phyloP scores from a whole-genome alignment of 1,140 invertebrate genomes.

The Dendrolimus kikuchii region DNA sequence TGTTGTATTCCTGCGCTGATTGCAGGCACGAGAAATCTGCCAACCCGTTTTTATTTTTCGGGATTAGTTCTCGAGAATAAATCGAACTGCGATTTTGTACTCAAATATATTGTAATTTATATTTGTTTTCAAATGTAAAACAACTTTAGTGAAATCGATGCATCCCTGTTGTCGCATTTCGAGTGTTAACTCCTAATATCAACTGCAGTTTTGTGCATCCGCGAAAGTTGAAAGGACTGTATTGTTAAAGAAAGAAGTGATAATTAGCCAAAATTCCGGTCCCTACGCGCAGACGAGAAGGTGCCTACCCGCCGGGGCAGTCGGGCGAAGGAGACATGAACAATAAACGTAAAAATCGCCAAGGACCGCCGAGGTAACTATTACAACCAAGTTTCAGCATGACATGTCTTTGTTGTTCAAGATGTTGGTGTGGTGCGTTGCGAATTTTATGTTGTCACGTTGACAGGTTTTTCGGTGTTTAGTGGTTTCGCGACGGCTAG shows the following conservation, averaged over 20 bases:
- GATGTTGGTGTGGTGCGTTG: constrained; percentile 25
- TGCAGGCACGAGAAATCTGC: constrained; percentile 72
- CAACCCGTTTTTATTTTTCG: constrained; percentile 70
- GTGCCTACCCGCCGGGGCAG: constrained; percentile 73
- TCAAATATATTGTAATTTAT: constrained; percentile 71
- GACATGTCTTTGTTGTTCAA: constrained; percentile 66
- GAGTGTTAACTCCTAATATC: constrained; percentile 66
- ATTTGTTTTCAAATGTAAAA: constrained; percentile 69
- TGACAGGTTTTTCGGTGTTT: constrained; percentile 42
- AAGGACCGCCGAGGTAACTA: constrained; percentile 73
- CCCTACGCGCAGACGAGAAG: constrained; percentile 75
- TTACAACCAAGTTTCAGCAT: constrained; percentile 44
- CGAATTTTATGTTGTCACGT: constrained; percentile 50
- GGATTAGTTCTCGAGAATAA: constrained; percentile 67
- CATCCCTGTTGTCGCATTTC: constrained; percentile 63
- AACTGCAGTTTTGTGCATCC: constrained; percentile 72
- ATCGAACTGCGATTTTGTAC: constrained; percentile 71
- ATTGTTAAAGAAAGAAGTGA: constrained; percentile 71
- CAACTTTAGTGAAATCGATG: constrained; percentile 63
- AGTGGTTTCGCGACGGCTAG: constrained; percentile 28
- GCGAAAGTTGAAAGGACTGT: constrained; percentile 73
- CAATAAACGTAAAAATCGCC: constrained; percentile 74
- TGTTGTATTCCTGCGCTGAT: constrained; percentile 73
- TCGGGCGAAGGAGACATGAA: constrained; percentile 73
- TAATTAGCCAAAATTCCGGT: constrained; percentile 77